Base-by-base conservation (phyloP, 1,140 invertebrate genomes). In the Drosophila arawakana region DNA sequence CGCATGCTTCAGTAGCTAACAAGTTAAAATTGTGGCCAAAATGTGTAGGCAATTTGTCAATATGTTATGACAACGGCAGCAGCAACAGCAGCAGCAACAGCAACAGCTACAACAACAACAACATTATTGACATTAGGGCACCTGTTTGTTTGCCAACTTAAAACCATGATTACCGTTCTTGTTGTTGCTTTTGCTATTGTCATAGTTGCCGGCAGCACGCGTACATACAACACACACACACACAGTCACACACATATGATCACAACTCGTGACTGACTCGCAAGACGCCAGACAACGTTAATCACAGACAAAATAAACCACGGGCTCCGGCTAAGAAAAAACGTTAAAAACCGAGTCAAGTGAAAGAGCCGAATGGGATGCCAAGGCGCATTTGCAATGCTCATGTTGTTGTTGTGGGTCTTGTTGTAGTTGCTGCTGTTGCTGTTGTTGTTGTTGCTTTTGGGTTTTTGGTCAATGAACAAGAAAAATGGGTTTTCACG, bases 401-500 rank as follows among this genome's bases (percentile, higher is more conserved):
- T 57, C 39, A 18, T 72, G 30, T 57, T 55, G 55, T 15, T 66
- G 18, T 41, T 46, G 35, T 11, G 49, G 44, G 6, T 34, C 21
- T 44, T 63, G 39, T 41, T 63, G 30, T 21, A 60, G 25, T 34
- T 49, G 43, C 21, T 67, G 65, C 50, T 70, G 60, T 44, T 67
- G 39, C 35, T 63, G 30, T 21, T 65, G 25, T 34, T 55, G 43
- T 37, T 70, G 65, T 57, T 74, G 60, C 44, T 78, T 54, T 67
- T 54, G 69, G 50, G 58, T 71, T 70, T 80, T 85, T 86, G 84
- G 83, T 88, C 83, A 88, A 89, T 88, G 83, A 88, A 88, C 83
- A 88, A 88, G 83, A 88, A 88, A 88, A 88, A 88, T 88, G 73
- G 84, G 74, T 80, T 88, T 88, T 88, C 83, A 88, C 83, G 83